Evolutionary conservation across 30 jellyfish, hydroid and myxozoan species (phyloP), one percentile per base, ranked within the genome.

Genomic region (Catostylus mosaicus): DNA sequence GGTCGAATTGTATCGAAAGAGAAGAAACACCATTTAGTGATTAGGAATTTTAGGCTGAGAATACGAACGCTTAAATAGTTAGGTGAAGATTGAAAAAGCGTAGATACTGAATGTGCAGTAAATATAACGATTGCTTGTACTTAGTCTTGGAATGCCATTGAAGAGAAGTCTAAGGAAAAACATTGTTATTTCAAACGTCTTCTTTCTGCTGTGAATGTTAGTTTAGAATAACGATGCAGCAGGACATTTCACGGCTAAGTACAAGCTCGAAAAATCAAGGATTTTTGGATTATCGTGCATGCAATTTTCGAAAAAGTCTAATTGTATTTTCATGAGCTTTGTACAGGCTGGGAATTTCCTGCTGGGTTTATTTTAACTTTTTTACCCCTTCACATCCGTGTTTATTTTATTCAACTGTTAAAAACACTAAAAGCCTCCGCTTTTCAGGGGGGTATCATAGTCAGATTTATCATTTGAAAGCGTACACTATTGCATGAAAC

Each of bases 191-290:
- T 76, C 12, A 29, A 45, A 1, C 29, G 86, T 34, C 59, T 51
- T 74, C 60, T 43, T 36, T 24, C 73, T 45, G 22, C 67, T 65
- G 3, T 19, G 57, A 18, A 12, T 63, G 47, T 26, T 12, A 12
- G 45, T 57, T 52, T 56, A 36, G 77, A 36, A 33, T 43, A 57
- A 16, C 67, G 30, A 22, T 78, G 36, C 90, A 62, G 80, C 79
- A 91, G 98, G 98, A 78, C 96, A 91, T 91, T 91, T 74, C 96
- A 91, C 20, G 86, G 81, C 91, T 91, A 48, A 85, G 98, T 91
- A 73, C 98, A 84, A 69, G 83, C 65, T 67, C 85, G 54, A 30
- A 12, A 26, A 66, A 61, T n/a, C n/a, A n/a, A n/a, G n/a, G 43
- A 23, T 23, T 40, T 40, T 14, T 5, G 14, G 54, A 5, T 40